Percentiles rank a stretch among this genome's conserved stretches.
Conservation (phyloP, 53 echinoderm and acorn worm genomes). For the Henricia sp. region DNA sequence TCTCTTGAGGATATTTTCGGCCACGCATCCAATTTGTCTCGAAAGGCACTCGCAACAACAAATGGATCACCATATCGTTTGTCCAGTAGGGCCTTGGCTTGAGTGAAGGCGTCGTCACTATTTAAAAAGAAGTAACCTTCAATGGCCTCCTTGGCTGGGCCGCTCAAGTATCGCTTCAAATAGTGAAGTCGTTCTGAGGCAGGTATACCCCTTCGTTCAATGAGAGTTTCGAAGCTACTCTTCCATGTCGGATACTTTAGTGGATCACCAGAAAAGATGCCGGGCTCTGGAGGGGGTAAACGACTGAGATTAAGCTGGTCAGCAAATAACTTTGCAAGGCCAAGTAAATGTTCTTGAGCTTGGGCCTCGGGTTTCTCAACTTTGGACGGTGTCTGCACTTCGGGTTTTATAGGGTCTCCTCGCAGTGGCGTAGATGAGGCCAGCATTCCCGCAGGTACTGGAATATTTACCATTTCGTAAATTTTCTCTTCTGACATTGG, state of each 20-base stretch:
- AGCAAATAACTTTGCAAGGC: slow-evolving; percentile 22
- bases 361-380: too few species aligned
- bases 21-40: slow-evolving; percentile 32
- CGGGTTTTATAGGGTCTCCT: not conserved
- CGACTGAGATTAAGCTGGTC: slow-evolving; percentile 7
- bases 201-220: slow-evolving; percentile 34
- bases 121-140: slow-evolving; percentile 56
- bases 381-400: not conserved
- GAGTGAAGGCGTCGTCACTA: not conserved
- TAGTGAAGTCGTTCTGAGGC: slow-evolving; percentile 44
- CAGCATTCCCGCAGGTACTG: not conserved
- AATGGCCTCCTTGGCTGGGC: slow-evolving; percentile 53
- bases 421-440: not conserved
- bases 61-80: slow-evolving; percentile 45
- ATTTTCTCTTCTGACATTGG: too few species aligned
- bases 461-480: not conserved
- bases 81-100: slow-evolving; percentile 23
- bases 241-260: slow-evolving; percentile 50
- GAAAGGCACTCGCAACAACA: slow-evolving; percentile 21
- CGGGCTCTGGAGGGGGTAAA: slow-evolving; percentile 71
- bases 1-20: slow-evolving; percentile 24
- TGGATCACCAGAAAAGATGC: slow-evolving; percentile 57
- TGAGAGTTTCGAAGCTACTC: slow-evolving; percentile 47
- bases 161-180: slow-evolving; percentile 61
- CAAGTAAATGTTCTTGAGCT: not conserved